A percentile compares a stretch with the other conserved stretches of the same genome.
Conservation (phyloP, 30 jellyfish, hydroid and myxozoan species). For the Sanderia malayensis region DNA sequence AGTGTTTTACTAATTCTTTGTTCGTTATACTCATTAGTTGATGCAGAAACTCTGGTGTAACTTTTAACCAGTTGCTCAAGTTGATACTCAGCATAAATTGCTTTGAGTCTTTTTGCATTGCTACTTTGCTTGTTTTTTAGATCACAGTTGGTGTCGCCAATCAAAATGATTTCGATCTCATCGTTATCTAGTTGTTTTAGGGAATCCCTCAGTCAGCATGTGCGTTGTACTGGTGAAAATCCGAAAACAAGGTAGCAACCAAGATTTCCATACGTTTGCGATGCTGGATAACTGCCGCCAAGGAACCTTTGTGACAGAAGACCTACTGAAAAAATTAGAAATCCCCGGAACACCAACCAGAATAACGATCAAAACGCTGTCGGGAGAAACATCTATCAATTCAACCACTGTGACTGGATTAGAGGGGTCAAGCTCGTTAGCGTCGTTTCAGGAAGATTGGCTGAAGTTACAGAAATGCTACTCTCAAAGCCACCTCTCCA, state of each 20-base stretch:
- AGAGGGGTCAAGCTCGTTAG: conserved; percentile 1
- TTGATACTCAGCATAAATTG: too few relatives aligned
- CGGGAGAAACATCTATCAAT: conserved; percentile 12
- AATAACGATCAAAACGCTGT: conserved; percentile 8
- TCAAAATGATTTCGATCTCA: too few relatives aligned
- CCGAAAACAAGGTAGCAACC: background rate
- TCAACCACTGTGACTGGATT: conserved; percentile 12
- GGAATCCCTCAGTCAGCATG: too few relatives aligned
- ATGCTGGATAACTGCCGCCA: conserved; percentile 48
- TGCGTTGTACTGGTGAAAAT: conserved; percentile 36
- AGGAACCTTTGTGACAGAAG: conserved; percentile 29
- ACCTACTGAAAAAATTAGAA: conserved; percentile 6
- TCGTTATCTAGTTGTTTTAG: too few relatives aligned
- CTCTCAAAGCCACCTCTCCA: conserved; percentile 1
- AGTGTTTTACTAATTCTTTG: too few relatives aligned
- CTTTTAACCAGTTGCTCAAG: too few relatives aligned
- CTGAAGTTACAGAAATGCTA: conserved; percentile 3
- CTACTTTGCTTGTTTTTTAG: too few relatives aligned
- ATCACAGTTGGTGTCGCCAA: too few relatives aligned
- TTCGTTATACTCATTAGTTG: too few relatives aligned
- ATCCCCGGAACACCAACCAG: background rate
- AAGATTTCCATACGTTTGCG: background rate
- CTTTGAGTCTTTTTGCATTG: too few relatives aligned
- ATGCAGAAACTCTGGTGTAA: too few relatives aligned
- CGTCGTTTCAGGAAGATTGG: conserved; percentile 1